Base-by-base conservation (phyloP, 1,140 invertebrate species). In the Rhagoletis pomonella region DNA sequence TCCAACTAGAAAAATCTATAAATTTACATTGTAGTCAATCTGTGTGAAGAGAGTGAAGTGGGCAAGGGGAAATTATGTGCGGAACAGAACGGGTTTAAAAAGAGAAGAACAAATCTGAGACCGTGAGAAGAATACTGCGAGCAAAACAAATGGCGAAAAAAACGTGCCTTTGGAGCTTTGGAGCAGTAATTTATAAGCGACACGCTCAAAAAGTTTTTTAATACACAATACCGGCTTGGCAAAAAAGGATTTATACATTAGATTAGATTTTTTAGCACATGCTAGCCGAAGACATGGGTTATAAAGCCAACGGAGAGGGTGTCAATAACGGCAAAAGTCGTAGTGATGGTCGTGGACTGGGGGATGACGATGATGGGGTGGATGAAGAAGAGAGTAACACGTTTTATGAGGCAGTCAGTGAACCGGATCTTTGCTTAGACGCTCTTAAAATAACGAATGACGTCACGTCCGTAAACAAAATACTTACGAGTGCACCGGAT, bases 381-480 rank as follows among this genome's bases (percentile, higher is more conserved):
- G 89, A 91, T 50, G 88, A 88, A 87, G 91, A 88, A 64, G 87
- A 88, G 60, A 86, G 69, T 88, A 86, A 86, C 84, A 88, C 87
- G 69, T 88, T 88, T 88, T 88, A 88, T 64, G 87, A 88, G 85
- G 87, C 87, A 62, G 87, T 65, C 65, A 69, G 85, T 88, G 87
- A 86, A 88, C 64, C 87, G 87, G 87, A 81, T 62, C 44, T 86
- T 86, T 60, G 85, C 73, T 81, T 62, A 86, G 62, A 62, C 44
- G 17, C 85, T 59, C 85, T 86, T 86, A 86, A 86, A 86, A 86
- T 86, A 86, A 60, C 85, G 62, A 59, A 89, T 87, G 89, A 85
- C 91, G 89, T 90, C 90, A 91, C 88, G 88, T 91, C 73, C 89
- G 89, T 65, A 86, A 47, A 67, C 62, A 81, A 81, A 86, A 86